Conservation (phyloP, 2,888 invertebrate species). For the Drosophila pseudotakahashii region DNA sequence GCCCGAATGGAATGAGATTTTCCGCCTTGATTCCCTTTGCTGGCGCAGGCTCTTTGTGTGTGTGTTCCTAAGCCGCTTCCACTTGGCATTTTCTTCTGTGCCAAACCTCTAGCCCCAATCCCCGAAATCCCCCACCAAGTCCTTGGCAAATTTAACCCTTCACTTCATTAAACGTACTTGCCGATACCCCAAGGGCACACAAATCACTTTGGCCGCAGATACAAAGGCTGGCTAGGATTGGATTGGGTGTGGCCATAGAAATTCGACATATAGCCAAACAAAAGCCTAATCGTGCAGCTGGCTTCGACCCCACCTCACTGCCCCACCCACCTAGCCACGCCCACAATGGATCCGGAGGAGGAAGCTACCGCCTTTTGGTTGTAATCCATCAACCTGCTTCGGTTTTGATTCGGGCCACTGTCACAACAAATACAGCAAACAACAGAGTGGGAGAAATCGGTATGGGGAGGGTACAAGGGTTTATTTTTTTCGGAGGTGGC, state of each 20-base stretch:
- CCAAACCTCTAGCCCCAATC: background rate
- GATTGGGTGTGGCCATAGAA: conserved; percentile 69
- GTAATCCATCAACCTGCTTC: conserved; percentile 73
- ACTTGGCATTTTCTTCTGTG: conserved; percentile 32
- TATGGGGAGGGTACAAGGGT: conserved; percentile 8
- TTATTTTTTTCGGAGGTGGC: background rate
- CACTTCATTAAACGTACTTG: conserved; percentile 78
- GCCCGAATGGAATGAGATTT: conserved; percentile 43
- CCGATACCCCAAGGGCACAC: conserved; percentile 62
- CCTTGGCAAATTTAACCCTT: conserved; percentile 70
- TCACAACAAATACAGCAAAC: conserved; percentile 56
- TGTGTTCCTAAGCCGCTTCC: conserved; percentile 51
- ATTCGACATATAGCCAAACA: conserved; percentile 76
- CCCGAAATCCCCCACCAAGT: conserved; percentile 1
- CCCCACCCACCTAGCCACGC: conserved; percentile 43
- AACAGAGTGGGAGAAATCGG: conserved; percentile 10
- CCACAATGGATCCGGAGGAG: conserved; percentile 31
- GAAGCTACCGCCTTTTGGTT: conserved; percentile 68
- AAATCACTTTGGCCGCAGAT: conserved; percentile 71
- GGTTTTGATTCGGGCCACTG: conserved; percentile 52
- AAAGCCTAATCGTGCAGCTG: conserved; percentile 76
- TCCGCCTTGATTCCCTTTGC: conserved; percentile 47
- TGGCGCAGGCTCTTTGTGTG: conserved; percentile 50
- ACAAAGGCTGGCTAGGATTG: conserved; percentile 46
- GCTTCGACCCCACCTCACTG: conserved; percentile 15